These are phyloP conservation scores for Tortricodes alternella DNA, from an alignment of 2,888 invertebrate species.

Conservation along the genomic window DNA sequence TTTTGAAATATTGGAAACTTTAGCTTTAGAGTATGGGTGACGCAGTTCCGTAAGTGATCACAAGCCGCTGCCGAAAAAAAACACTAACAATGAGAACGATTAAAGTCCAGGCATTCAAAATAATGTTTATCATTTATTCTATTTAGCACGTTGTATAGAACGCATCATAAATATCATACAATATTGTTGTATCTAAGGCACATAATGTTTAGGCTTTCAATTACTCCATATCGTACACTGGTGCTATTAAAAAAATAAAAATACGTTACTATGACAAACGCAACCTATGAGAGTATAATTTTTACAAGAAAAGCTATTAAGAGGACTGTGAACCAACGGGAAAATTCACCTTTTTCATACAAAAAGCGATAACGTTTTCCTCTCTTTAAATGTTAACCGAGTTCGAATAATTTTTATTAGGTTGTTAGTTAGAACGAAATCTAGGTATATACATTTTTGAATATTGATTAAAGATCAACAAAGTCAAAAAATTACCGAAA, in stretches of 20 bases:
- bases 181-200: constrained; percentile 84
- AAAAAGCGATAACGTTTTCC: no score
- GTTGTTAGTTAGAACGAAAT: no score
- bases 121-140: constrained; percentile 77
- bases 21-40: constrained; percentile 36
- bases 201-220: constrained; percentile 83
- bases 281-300: constrained; percentile 33
- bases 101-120: constrained; percentile 73
- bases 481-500: no score
- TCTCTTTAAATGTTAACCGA: no score
- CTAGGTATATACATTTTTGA: no score
- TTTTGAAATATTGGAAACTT: constrained; percentile 32
- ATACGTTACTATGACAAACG: constrained; percentile 54
- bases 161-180: constrained; percentile 82
- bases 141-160: constrained; percentile 83
- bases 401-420: no score
- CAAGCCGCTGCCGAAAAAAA: constrained; percentile 72
- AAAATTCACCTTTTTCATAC: not conserved
- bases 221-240: constrained; percentile 80
- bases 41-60: constrained; percentile 53
- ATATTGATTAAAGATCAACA: no score
- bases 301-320: not conserved
- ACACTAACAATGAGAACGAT: constrained; percentile 65
- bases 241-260: constrained; percentile 67
- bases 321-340: not conserved